Base-by-base conservation (phyloP, 1,140 invertebrate species). In the Zaprionus taronus region DNA sequence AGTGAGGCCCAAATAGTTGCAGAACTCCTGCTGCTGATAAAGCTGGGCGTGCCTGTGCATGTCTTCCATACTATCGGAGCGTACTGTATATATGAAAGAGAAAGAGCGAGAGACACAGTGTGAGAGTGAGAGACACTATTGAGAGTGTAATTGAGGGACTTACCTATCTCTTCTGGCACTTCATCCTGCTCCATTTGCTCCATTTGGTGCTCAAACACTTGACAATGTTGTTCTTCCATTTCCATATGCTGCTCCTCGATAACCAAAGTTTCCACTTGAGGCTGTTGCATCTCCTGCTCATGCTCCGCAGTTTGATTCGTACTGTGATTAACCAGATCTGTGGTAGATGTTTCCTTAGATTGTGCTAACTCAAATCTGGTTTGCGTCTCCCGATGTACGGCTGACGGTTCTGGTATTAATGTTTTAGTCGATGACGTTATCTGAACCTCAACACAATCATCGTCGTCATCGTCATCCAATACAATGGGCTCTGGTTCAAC, bases 1-100 rank as follows among this genome's bases (percentile, higher is more conserved):
- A 0, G 91, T 92, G 1, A 92, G 83, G 0, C 91, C 91, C 14
- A 92, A 53, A 58, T 92, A 92, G 68, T 87, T 92, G 68, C 91
- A 92, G 55, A 92, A 92, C 49, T 92, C 91, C 14, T 92, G 91
- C 60, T 92, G 91, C 64, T 92, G 75, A 78, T 81, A 86, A 15
- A 84, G 76, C 57, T 84, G 74, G 0, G 38, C 60, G n/a, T 83
- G 69, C 5, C 70, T 76, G 7, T 75, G 69, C n/a, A 47, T 47
- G n/a, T 57, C 72, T 26, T 77, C 71, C 12, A 22, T 31, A 49
- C 41, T 47, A n/a, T n/a, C 26, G 5, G 28, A 17, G 3, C 56
- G 56, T 5, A 20, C 58, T 61, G 7, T 11, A 3, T 6, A 12
- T 15, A 3, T 6, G 26, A 51, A 17, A 70, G 9, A 41, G 31